Evolutionary conservation across 2,113 vertebrate genomes (phyloP), one percentile per base, ranked within the genome.

Genomic region (Azemiops feae): DNA sequence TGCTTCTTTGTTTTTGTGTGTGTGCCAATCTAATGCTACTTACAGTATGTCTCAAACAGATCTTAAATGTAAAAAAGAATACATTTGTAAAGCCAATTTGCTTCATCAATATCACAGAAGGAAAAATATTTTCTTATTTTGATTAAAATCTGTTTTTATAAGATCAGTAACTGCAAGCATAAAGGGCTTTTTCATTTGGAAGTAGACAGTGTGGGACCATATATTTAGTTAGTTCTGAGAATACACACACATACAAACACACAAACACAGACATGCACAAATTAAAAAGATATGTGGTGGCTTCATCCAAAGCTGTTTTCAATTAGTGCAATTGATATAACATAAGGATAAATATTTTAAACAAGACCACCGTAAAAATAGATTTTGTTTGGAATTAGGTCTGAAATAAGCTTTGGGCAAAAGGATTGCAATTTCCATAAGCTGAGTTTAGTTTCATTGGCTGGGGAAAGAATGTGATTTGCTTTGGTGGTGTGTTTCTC

Each of bases 381-480:
- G 97, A 97, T 97, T 97, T 97, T 97, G 95, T 97, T 98, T 97
- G 96, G 97, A 97, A 96, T 97, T 97, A 98, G 95, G 96, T 97
- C 97, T 98, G 96, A 97, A 98, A 97, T 96, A 97, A 97, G 95
- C 94, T 98, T 97, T 97, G 97, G 97, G 95, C 96, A 96, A 81
- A 27, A 95, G 96, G 94, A 96, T 92, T 97, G 96, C 97, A 96
- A 97, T 97, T 97, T 96, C 96, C 96, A 93, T 94, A 89, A 53
- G 92, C 96, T 97, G 94, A 94, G 60, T 97, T 95, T 97, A 96
- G 88, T 60, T 85, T 92, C 93, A 93, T 16, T 95, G 96, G 94
- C 93, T 39, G 89, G 88, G 3, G 4, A 27, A 91, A 91, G 93
- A 95, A 95, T 93, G 90, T 92, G 93, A 94, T 96, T 96, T 93